A percentile compares a stretch with the other conserved stretches of the same genome.
Evolutionary conservation across 2,113 vertebrate genomes (phyloP).

Genomic region (Lampris incognitus): DNA sequence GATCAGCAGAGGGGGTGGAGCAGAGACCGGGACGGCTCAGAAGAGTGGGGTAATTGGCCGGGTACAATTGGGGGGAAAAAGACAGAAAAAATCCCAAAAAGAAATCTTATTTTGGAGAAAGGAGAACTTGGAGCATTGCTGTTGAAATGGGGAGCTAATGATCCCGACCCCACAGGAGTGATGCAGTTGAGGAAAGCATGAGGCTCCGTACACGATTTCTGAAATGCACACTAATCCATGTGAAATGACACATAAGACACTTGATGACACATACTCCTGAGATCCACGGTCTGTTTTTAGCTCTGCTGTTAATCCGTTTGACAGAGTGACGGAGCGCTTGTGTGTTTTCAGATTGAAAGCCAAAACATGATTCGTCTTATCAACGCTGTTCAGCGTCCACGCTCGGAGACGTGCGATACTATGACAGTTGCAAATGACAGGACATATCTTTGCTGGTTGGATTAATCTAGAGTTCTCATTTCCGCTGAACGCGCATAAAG

Average conservation of each 20-base stretch:
- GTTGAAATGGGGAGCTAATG: no score
- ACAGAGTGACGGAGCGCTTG: not conserved
- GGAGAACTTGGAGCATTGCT: no score
- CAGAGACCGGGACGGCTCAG: no score
- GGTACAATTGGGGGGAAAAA: no score
- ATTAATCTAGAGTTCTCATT: slow-evolving; percentile 21
- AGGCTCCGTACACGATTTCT: not conserved
- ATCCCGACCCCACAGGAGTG: no score
- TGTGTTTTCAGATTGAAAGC: not conserved
- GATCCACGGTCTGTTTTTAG: not conserved
- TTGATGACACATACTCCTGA: slow-evolving; percentile 20
- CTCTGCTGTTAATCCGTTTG: slow-evolving; percentile 19
- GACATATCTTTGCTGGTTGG: slow-evolving; percentile 18
- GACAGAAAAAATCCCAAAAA: no score
- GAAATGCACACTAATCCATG: not conserved
- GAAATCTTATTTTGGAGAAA: no score
- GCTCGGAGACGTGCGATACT: slow-evolving; percentile 2
- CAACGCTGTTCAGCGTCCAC: not conserved
- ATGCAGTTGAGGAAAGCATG: no score
- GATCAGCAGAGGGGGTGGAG: no score
- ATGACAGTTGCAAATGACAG: slow-evolving; percentile 38
- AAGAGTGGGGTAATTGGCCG: no score
- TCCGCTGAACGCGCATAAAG: slow-evolving; percentile 35
- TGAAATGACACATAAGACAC: slow-evolving; percentile 31
- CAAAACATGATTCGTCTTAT: slow-evolving; percentile 10